Base-by-base conservation (phyloP, 2,113 vertebrate genomes). In the Pomatostomus ruficeps region DNA sequence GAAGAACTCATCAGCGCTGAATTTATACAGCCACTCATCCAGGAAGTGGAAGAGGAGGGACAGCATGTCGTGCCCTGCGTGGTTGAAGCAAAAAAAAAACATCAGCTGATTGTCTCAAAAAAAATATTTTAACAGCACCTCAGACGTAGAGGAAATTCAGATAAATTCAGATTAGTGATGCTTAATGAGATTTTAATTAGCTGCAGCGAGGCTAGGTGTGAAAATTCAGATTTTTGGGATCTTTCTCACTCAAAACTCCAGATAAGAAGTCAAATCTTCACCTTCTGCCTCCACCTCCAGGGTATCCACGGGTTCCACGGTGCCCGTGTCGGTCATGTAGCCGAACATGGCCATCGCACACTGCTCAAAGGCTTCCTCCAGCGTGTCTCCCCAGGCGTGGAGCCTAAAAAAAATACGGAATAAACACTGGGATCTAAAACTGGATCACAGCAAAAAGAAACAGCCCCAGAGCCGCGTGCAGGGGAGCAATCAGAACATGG, bases 271-370 rank as follows among this genome's bases (percentile, higher is more conserved):
- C 11, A 10, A 8, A 0, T 0, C 5, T 40, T 97, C 95, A 99
- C 99, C 99, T 97, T 99, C 98, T 45, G 98, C 98, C 93, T 99
- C 96, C 9, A 99, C 98, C 82, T 99, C 98, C 4, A 99, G 52
- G 4, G 99, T 98, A 19, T 98, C 98, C 43, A 98, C 88, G 2
- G 99, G 99, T 45, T 99, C 99, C 83, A 99, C 99, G 0, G 99
- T 99, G 92, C 98, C 99, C 2, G 98, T 99, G 35, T 99, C 99
- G 0, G 99, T 99, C 99, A 99, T 99, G 97, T 99, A 99, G 52
- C 99, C 99, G 87, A 99, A 99, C 99, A 99, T 99, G 71, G 98
- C 99, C 99, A 99, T 99, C 23, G 97, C 99, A 55, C 98, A 99
- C 84, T 99, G 99, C 85, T 99, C 99, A 94, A 99, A 99, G 0